Conservation (phyloP, 2,797 vertebrate species). For the Typhlichthys subterraneus region DNA sequence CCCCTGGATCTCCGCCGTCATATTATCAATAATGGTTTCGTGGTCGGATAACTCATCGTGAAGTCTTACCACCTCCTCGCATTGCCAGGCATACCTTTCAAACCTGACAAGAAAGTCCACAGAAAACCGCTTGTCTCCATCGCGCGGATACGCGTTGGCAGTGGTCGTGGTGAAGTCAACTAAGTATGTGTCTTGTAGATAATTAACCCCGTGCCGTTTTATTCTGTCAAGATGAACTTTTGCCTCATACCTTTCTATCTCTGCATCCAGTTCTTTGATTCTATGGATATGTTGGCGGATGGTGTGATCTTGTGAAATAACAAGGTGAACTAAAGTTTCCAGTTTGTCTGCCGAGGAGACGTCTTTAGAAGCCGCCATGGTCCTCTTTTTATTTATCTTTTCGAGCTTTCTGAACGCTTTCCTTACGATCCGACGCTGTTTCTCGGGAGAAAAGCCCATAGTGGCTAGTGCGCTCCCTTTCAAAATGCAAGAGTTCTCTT, state of each 20-base stretch:
- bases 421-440: constrained; percentile 88
- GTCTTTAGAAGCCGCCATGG: constrained; percentile 68
- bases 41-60: constrained; percentile 85
- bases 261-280: constrained; percentile 86
- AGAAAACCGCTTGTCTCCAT: constrained; percentile 15
- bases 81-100: constrained; percentile 80
- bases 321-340: constrained; percentile 92
- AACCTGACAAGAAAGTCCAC: constrained; percentile 57
- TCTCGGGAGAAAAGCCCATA: constrained; percentile 77
- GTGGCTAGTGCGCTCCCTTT: constrained; percentile 59
- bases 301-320: constrained; percentile 95
- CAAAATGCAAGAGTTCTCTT: constrained; percentile 75
- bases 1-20: constrained; percentile 86
- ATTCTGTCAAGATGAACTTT: constrained; percentile 88
- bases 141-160: constrained; percentile 32
- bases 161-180: constrained; percentile 56
- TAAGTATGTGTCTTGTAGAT: constrained; percentile 94
- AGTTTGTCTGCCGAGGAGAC: constrained; percentile 80
- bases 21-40: constrained; percentile 82
- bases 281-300: constrained; percentile 91
- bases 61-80: constrained; percentile 81
- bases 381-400: constrained; percentile 86
- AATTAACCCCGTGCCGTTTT: constrained; percentile 88
- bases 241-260: constrained; percentile 90
- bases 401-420: constrained; percentile 96